A percentile compares a stretch with the other conserved stretches of the same genome.
These are phyloP conservation scores for Exephanes ischioxanthus DNA, from an alignment of 2,888 invertebrate genomes.

Conservation along the genomic window DNA sequence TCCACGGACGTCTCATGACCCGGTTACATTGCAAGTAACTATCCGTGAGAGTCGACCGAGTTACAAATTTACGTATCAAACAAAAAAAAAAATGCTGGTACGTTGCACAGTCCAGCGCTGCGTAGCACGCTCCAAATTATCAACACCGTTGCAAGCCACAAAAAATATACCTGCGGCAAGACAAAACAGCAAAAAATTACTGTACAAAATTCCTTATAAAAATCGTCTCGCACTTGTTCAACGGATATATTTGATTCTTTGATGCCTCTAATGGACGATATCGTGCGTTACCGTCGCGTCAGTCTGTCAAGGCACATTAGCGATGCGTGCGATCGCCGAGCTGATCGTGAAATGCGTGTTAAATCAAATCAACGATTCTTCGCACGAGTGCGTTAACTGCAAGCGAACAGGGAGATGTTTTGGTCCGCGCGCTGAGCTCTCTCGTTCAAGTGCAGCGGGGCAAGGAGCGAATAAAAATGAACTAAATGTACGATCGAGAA, in stretches of 20 bases:
- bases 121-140: not conserved
- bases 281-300: conserved; percentile 15
- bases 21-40: not conserved
- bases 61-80: not conserved
- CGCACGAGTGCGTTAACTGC: not conserved
- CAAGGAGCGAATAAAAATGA: not conserved
- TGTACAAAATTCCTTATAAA: not conserved
- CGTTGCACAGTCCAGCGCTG: not conserved
- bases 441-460: not conserved
- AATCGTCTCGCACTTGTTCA: not conserved
- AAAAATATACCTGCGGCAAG: not conserved
- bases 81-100: not conserved
- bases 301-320: not conserved
- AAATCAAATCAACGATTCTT: not conserved
- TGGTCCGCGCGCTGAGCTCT: not conserved
- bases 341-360: not conserved
- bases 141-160: not conserved
- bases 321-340: conserved; percentile 1
- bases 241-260: conserved; percentile 4
- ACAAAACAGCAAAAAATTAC: not conserved
- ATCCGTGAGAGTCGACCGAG: not conserved
- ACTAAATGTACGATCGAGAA: not conserved
- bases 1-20: not conserved
- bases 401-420: not conserved
- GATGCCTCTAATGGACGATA: conserved; percentile 21